Conservation (phyloP, 2,888 invertebrate species). For the Hymenopus coronatus region DNA sequence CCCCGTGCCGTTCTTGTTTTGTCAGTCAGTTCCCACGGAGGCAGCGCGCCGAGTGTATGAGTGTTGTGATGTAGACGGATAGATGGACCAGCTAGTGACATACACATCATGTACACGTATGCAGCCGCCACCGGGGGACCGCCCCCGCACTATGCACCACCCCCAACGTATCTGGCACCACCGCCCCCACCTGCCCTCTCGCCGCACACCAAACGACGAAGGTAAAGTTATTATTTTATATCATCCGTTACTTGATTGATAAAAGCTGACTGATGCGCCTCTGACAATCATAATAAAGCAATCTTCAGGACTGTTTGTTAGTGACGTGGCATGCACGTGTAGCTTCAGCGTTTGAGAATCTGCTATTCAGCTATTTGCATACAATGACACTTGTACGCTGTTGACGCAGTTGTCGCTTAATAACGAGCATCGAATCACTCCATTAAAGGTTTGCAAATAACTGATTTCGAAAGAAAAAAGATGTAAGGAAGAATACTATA, state of each 20-base stretch:
- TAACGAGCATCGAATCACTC: no score
- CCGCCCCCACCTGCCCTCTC: constrained; percentile 41
- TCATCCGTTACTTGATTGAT: constrained; percentile 19
- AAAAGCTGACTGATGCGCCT: not conserved
- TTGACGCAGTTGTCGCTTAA: no score
- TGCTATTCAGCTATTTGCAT: no score
- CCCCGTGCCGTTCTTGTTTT: not conserved
- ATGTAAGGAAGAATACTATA: no score
- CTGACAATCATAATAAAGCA: constrained; percentile 29
- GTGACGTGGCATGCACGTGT: not conserved
- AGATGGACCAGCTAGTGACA: not conserved
- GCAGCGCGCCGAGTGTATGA: not conserved
- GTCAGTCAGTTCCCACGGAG: not conserved
- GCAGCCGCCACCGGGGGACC: constrained; percentile 38
- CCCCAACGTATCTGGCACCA: constrained; percentile 46
- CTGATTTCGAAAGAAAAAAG: no score
- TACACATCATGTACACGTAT: constrained; percentile 50
- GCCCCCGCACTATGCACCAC: constrained; percentile 49
- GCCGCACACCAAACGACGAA: constrained; percentile 50
- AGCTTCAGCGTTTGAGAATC: no score
- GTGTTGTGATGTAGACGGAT: not conserved
- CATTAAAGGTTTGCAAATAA: no score
- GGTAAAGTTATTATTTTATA: constrained; percentile 40
- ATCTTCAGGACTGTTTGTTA: constrained; percentile 27
- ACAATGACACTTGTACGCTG: no score